A percentile compares a stretch with the other conserved stretches of the same genome.
These are phyloP conservation scores for Decapterus maruadsi DNA, from an alignment of 2,797 vertebrate species.

Conservation along the genomic window DNA sequence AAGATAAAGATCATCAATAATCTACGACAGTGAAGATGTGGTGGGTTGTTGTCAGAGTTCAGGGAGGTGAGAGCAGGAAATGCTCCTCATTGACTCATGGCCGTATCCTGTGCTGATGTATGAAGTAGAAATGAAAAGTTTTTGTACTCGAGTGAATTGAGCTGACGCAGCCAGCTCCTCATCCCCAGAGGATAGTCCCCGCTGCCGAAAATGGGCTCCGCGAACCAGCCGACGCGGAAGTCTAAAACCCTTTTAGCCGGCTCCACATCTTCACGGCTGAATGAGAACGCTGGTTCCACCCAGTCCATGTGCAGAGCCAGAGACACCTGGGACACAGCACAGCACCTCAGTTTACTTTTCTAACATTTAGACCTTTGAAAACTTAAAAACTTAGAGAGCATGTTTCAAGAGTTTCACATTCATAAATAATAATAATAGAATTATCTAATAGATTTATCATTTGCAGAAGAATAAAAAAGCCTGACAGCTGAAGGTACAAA, in stretches of 20 bases:
- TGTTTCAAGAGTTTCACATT: too few species aligned
- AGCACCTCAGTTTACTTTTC: neutral
- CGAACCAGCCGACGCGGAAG: conserved; percentile 93
- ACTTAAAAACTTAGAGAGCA: too few species aligned
- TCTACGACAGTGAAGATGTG: neutral
- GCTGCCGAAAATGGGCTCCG: conserved; percentile 93
- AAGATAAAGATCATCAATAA: neutral
- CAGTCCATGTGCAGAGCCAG: conserved; percentile 94
- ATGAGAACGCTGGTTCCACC: conserved; percentile 95
- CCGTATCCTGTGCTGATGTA: neutral
- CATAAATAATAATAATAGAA: too few species aligned
- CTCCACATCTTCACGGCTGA: conserved; percentile 89
- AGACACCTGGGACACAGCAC: conserved; percentile 83
- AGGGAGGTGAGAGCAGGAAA: neutral
- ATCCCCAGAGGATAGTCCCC: conserved; percentile 94
- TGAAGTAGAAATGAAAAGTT: neutral
- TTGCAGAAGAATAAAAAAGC: too few species aligned
- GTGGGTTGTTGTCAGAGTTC: neutral
- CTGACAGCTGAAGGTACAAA: too few species aligned
- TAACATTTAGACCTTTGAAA: too few species aligned
- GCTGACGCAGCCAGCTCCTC: conserved; percentile 91
- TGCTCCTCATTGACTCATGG: neutral
- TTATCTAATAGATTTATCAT: too few species aligned
- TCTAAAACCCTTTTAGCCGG: conserved; percentile 92
- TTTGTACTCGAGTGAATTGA: conserved; percentile 84